Conservation (phyloP, 1,140 invertebrate genomes). For the Agraylea sexmaculata region DNA sequence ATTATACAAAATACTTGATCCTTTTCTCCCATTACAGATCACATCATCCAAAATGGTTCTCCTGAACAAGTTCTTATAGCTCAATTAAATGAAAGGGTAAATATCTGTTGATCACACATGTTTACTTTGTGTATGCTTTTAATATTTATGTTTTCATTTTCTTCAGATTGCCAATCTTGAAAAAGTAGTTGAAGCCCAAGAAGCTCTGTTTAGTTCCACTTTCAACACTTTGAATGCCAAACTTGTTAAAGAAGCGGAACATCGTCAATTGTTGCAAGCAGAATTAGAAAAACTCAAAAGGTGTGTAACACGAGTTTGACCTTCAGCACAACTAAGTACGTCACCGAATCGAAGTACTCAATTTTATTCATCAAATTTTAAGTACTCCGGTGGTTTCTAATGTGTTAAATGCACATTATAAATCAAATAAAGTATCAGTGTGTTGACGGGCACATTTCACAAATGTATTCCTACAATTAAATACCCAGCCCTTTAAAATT, state of each 20-base stretch:
- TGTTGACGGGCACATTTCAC: too few relatives aligned
- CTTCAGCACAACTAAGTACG: conserved; percentile 9
- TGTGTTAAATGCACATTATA: background rate
- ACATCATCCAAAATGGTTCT: too few relatives aligned
- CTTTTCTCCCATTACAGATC: too few relatives aligned
- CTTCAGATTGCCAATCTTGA: conserved; percentile 46
- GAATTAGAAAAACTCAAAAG: conserved; percentile 48
- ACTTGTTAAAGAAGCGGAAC: conserved; percentile 44
- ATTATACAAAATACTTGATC: too few relatives aligned
- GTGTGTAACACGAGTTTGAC: conserved; percentile 48
- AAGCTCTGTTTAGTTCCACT: conserved; percentile 37
- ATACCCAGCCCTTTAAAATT: too few relatives aligned
- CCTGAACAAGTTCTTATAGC: conserved; percentile 19
- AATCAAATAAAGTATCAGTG: background rate
- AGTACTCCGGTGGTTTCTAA: background rate
- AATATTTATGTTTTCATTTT: conserved; percentile 10
- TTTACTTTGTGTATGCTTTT: background rate
- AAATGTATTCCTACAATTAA: too few relatives aligned
- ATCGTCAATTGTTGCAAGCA: conserved; percentile 42
- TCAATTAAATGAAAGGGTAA: conserved; percentile 21
- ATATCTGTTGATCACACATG: background rate
- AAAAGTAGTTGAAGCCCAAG: conserved; percentile 44
- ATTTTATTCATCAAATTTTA: too few relatives aligned
- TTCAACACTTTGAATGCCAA: conserved; percentile 44
- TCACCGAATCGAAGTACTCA: too few relatives aligned